Base-by-base conservation (phyloP, 2,888 invertebrate species). In the Leistus spinibarbis region DNA sequence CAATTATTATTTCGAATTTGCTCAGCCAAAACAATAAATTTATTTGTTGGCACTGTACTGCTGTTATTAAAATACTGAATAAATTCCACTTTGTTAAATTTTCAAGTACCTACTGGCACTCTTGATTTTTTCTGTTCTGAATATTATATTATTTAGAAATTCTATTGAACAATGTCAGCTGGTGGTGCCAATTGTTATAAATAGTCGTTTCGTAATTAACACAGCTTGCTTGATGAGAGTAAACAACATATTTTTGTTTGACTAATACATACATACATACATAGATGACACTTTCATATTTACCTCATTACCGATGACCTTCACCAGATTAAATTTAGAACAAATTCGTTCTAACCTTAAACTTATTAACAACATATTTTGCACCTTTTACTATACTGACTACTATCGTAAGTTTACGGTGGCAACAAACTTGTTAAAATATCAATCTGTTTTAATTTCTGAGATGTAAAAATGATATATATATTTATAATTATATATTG, bases 171-270 rank as follows among this genome's bases (percentile, higher is more conserved):
- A 60, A 60, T 60, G 54, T 54, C 54, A 54, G 13, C 16, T 54
- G 54, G 54, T 17, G 20, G 60, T 60, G 60, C 60, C 60, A 60
- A 60, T 20, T 19, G 7, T 60, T 60, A 60, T 16, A 60, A 60
- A 60, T 60, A 64, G 73, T 67, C 65, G 65, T 63, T 71, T 71
- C 71, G 71, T 71, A 71, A 71, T 71, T 71, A 57, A 57, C 57
- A 57, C 57, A 71, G 56, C 71, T 16, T 24, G 40, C 19, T 53
- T 70, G 60, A 65, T 71, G n/a, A n/a, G n/a, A n/a, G n/a, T n/a
- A 71, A 71, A 71, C 71, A 71, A 71, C 71, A 64, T 71, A 71
- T 71, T 71, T 71, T 71, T 65, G 71, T 71, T 71, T 71, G 40
- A 10, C 13, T 40, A 40, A 40, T 40, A 13, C 40, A 40, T 40